Base-by-base conservation (phyloP, 2,797 vertebrate genomes). In the Semotilus atromaculatus region DNA sequence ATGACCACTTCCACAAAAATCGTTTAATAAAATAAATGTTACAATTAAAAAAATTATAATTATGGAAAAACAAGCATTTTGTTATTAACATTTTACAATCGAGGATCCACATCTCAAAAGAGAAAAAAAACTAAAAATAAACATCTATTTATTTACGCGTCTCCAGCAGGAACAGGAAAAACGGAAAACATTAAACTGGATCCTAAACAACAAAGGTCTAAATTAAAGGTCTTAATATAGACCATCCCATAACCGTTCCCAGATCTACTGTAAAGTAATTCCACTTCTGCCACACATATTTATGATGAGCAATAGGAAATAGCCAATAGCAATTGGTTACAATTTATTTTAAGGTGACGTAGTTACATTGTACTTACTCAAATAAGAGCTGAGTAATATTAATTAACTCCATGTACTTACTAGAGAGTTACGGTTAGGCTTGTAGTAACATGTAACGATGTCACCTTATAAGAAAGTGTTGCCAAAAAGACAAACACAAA, bases 251-350 rank as follows among this genome's bases (percentile, higher is more conserved):
- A 77, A 68, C 45, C 19, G 7, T 38, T 62, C 23, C 51, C 36
- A 64, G 29, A 64, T 18, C 29, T 31, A 64, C 6, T 29, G 26
- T 86, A 31, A 14, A 64, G 60, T 81, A 40, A 72, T 71, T 85
- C 87, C 93, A 91, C 95, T 94, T 90, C 92, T 90, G 91, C 91
- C 29, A 14, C 34, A 82, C 45, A 13, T 64, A 26, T 81, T 78
- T 77, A 60, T 67, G 38, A 26, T 67, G 38, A 26, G 73, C 48
- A 67, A 80, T 11, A 7, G 51, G 29, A 43, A n/a, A n/a, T n/a
- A n/a, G n/a, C n/a, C n/a, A n/a, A n/a, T n/a, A n/a, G n/a, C n/a
- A n/a, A n/a, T n/a, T n/a, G n/a, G n/a, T n/a, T n/a, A n/a, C n/a
- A n/a, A n/a, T n/a, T n/a, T n/a, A n/a, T n/a, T n/a, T n/a, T n/a